Evolutionary conservation across 2,113 vertebrate genomes (phyloP).

Genomic region (Pterocles gutturalis): DNA sequence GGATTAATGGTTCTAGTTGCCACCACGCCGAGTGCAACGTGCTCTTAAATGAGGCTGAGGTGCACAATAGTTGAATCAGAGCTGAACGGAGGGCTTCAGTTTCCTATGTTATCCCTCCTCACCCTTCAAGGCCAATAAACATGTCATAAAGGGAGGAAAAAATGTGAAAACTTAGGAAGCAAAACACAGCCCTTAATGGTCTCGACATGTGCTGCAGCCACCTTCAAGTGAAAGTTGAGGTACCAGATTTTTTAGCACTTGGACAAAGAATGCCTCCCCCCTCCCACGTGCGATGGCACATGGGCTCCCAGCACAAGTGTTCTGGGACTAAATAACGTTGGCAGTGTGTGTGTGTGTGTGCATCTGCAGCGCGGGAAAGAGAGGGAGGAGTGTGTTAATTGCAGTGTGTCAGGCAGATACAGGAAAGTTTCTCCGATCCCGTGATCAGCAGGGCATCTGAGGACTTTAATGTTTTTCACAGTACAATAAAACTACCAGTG

Average conservation of each 20-base stretch:
- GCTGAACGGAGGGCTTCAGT: neutral
- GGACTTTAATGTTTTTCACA: conserved; percentile 45
- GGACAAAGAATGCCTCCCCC: neutral
- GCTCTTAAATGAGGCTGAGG: neutral
- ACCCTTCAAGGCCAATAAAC: conserved; percentile 65
- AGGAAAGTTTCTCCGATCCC: conserved; percentile 40
- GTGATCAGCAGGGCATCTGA: conserved; percentile 17
- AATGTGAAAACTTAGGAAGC: conserved; percentile 57
- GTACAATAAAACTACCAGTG: conserved; percentile 44
- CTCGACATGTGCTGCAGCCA: neutral
- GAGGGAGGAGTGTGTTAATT: neutral
- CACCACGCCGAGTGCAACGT: neutral
- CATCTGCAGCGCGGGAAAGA: neutral
- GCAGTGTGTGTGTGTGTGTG: neutral
- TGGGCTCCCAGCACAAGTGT: neutral
- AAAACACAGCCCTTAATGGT: conserved; percentile 26
- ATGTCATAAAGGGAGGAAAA: conserved; percentile 44
- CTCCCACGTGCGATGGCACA: accelerated
- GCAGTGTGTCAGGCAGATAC: neutral
- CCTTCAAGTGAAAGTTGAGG: conserved; percentile 34
- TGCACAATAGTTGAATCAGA: conserved; percentile 19
- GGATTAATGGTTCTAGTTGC: conserved; percentile 47
- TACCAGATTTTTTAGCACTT: neutral
- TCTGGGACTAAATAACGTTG: neutral
- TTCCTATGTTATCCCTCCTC: conserved; percentile 44